These are phyloP conservation scores for Gastrophysa polygoni DNA, from an alignment of 2,888 invertebrate genomes.

Conservation along the genomic window DNA sequence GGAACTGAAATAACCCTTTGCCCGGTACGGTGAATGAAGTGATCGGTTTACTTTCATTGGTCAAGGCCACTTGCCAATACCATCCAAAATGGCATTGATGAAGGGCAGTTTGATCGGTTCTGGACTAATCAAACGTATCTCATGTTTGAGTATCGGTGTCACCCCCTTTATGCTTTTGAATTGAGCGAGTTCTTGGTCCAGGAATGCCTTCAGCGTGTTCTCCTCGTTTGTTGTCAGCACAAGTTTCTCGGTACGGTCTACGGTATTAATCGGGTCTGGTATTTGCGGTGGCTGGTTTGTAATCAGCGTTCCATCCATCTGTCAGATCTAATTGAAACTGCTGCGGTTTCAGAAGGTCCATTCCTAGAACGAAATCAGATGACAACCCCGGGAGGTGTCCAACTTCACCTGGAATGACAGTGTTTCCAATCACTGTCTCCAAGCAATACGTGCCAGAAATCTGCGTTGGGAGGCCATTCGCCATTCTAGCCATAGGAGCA, in stretches of 20 bases:
- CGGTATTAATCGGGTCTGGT: neutral
- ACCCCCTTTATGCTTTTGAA: slow-evolving; percentile 10
- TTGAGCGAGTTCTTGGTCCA: neutral
- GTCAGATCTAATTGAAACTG: neutral
- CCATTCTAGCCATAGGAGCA: neutral
- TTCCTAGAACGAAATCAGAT: neutral
- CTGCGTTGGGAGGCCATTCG: neutral
- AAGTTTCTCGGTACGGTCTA: neutral
- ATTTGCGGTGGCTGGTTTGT: too few relatives aligned
- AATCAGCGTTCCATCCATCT: too few relatives aligned
- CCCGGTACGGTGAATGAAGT: slow-evolving; percentile 44
- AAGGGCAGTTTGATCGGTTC: slow-evolving; percentile 36
- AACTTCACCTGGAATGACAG: neutral
- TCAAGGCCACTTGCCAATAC: slow-evolving; percentile 42
- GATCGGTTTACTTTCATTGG: slow-evolving; percentile 29
- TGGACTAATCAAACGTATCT: slow-evolving; percentile 3
- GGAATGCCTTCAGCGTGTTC: neutral
- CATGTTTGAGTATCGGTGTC: slow-evolving; percentile 15
- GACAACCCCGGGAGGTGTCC: neutral
- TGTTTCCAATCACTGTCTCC: neutral
- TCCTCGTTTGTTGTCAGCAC: neutral
- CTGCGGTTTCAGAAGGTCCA: neutral
- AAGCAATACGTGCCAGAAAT: neutral
- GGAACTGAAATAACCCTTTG: slow-evolving; percentile 44
- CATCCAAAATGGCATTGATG: slow-evolving; percentile 41